Evolutionary conservation across 1,140 invertebrate species (phyloP).

Genomic region (Subanguina moxae): DNA sequence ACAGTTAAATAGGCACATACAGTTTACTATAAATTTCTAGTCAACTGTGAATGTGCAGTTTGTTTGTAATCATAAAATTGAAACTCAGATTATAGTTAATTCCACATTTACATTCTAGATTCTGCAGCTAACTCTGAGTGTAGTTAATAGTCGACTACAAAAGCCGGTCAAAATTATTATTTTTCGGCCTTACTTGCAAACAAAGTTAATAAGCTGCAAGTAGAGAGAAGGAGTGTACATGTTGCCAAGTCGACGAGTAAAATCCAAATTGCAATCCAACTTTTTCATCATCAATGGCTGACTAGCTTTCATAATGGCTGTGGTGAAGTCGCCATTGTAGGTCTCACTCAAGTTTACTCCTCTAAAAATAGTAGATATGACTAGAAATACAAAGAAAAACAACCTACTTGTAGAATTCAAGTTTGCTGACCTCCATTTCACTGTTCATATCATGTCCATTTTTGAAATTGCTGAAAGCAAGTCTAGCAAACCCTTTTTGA

Average conservation of each 20-base stretch:
- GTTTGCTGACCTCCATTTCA: slow-evolving; percentile 13
- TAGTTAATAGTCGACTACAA: no score
- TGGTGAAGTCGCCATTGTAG: slow-evolving; percentile 69
- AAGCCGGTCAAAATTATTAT: neutral
- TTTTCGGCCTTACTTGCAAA: slow-evolving; percentile 65
- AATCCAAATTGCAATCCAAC: slow-evolving; percentile 77
- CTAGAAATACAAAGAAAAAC: slow-evolving; percentile 15
- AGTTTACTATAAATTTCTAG: no score
- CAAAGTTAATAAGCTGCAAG: slow-evolving; percentile 79
- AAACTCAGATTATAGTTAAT: no score
- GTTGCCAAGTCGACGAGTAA: slow-evolving; percentile 89
- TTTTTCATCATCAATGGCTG: slow-evolving; percentile 78
- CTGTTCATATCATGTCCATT: slow-evolving; percentile 34
- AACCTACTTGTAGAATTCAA: neutral
- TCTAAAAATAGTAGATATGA: slow-evolving; percentile 42
- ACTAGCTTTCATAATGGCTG: slow-evolving; percentile 77
- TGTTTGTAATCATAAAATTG: no score
- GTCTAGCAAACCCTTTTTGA: slow-evolving; percentile 85
- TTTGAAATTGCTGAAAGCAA: slow-evolving; percentile 77
- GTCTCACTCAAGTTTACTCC: slow-evolving; percentile 12
- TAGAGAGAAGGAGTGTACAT: slow-evolving; percentile 98
- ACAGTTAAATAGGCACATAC: no score
- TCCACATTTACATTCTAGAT: no score
- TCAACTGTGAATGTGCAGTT: no score
- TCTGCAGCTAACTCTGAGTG: no score